Evolutionary conservation across 2,113 vertebrate genomes (phyloP).

Genomic region (Bubo scandiacus): DNA sequence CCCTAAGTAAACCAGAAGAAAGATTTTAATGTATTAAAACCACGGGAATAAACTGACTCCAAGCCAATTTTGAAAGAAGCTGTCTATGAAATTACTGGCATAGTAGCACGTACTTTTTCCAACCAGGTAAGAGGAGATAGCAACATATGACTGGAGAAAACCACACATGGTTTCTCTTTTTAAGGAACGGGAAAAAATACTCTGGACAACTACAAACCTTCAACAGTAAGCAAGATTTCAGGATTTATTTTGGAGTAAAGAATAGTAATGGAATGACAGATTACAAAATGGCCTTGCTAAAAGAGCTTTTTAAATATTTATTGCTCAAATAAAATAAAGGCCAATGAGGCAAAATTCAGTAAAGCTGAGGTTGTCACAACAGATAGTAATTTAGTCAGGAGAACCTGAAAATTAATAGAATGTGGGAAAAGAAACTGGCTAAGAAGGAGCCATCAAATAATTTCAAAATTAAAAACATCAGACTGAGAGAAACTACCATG

Average conservation of each 20-base stretch:
- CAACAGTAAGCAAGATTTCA: background rate
- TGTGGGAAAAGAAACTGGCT: background rate
- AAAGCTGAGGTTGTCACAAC: background rate
- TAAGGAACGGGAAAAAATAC: background rate
- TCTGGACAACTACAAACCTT: background rate
- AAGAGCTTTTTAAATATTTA: background rate
- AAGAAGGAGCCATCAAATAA: background rate
- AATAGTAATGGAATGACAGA: background rate
- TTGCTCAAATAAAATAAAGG: background rate
- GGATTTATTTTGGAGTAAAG: background rate
- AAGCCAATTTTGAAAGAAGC: background rate
- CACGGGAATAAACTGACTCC: background rate
- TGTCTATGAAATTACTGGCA: background rate
- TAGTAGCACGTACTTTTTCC: background rate
- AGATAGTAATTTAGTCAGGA: background rate
- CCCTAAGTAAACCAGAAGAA: background rate
- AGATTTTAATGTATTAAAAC: background rate
- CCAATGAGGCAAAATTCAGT: background rate
- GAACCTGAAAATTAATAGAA: background rate
- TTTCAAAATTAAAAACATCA: background rate
- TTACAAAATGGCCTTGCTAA: background rate
- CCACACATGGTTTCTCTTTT: background rate
- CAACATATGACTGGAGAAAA: background rate
- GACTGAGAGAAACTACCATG: background rate
- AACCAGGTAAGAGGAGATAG: background rate